Evolutionary conservation across 2,113 vertebrate genomes (phyloP).

Genomic region (Potamarius usumacintae): DNA sequence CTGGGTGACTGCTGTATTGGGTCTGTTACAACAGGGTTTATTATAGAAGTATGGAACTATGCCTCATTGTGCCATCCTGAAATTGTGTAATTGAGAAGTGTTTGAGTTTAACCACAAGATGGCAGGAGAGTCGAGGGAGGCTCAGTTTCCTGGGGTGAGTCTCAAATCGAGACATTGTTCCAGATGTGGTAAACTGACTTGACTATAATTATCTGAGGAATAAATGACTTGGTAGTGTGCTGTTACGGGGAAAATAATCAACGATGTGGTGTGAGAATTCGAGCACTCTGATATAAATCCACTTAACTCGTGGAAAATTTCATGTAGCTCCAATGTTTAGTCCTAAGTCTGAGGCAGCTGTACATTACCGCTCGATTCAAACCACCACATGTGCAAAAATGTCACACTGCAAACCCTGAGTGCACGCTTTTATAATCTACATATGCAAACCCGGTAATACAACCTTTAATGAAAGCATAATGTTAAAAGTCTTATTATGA

Average conservation of each 20-base stretch:
- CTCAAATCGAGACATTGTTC: not conserved
- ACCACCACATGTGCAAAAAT: not conserved
- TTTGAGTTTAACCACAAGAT: conserved; percentile 39
- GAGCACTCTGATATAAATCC: not conserved
- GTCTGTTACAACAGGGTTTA: not conserved
- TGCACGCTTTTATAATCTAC: not conserved
- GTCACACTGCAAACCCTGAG: too few species aligned
- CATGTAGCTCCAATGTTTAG: too few species aligned
- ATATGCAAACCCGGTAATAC: not conserved
- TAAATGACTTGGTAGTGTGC: not conserved
- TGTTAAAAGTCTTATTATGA: not conserved
- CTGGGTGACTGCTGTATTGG: not conserved
- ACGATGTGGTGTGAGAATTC: too few species aligned
- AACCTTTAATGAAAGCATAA: too few species aligned
- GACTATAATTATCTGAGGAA: not conserved
- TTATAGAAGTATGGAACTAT: not conserved
- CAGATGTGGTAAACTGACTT: not conserved
- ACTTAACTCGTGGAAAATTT: not conserved
- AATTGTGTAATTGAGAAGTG: not conserved
- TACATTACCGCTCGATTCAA: not conserved
- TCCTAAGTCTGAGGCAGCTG: too few species aligned
- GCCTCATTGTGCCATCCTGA: too few species aligned
- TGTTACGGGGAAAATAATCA: not conserved
- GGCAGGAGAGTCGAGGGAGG: conserved; percentile 39
- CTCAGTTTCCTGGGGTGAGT: not conserved